phyloP scores from a whole-genome alignment of 2,113 vertebrate genomes.

The Grammomys surdaster region DNA sequence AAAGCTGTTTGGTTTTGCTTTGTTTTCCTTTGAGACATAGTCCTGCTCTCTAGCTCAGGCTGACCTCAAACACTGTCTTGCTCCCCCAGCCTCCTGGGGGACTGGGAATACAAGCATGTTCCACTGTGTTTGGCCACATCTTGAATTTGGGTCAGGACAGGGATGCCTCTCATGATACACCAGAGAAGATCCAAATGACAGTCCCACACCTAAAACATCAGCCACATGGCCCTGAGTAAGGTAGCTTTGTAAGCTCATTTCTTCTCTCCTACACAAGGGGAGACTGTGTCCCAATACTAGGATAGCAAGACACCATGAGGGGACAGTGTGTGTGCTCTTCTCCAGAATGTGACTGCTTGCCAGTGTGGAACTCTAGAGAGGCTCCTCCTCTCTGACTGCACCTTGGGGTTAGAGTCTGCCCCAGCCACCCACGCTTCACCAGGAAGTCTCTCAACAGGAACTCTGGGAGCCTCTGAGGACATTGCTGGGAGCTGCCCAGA shows the following conservation, averaged over 20 bases:
- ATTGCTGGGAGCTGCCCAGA: background rate
- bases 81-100: background rate
- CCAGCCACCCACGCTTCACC: no score
- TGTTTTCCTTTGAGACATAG: background rate
- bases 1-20: no score
- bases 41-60: background rate
- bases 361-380: no score
- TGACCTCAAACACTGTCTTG: background rate
- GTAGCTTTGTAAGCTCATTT: background rate
- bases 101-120: background rate
- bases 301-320: rapidly evolving
- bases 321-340: background rate
- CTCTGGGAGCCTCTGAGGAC: background rate
- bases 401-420: background rate
- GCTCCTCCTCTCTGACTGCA: background rate
- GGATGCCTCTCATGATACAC: background rate
- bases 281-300: background rate
- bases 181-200: background rate
- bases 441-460: background rate
- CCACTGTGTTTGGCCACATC: background rate
- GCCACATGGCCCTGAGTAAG: rapidly evolving
- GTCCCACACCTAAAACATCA: background rate
- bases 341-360: background rate
- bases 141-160: background rate
- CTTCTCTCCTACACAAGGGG: background rate